Conservation (phyloP, 1,140 invertebrate species). For the Lordiphosa collinella region DNA sequence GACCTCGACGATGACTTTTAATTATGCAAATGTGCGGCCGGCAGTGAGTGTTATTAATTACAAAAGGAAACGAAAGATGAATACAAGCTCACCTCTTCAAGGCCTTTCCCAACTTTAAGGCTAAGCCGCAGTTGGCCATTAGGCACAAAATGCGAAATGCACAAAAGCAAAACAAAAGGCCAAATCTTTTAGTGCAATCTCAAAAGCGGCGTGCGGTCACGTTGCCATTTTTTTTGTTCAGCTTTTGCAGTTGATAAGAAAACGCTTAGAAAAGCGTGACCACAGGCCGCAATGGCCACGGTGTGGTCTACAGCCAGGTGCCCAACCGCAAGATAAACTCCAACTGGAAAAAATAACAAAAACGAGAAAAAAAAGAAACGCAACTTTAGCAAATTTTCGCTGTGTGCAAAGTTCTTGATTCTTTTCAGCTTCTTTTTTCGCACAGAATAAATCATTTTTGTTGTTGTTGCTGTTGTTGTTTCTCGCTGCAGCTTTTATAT, state of each 20-base stretch:
- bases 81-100: neutral
- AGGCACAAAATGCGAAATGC: conserved; percentile 35
- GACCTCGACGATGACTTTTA: conserved; percentile 43
- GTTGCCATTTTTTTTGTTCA: conserved; percentile 32
- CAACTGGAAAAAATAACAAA: conserved; percentile 12
- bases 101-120: conserved; percentile 18
- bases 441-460: conserved; percentile 22
- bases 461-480: conserved; percentile 15
- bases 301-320: conserved; percentile 34
- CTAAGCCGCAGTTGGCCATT: conserved; percentile 52
- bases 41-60: conserved; percentile 66
- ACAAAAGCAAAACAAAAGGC: conserved; percentile 11
- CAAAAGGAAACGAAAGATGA: conserved; percentile 14
- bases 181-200: conserved; percentile 70
- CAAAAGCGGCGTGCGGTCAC: conserved; percentile 65
- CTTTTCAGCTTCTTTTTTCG: conserved; percentile 11
- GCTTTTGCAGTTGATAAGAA: conserved; percentile 51
- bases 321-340: conserved; percentile 70
- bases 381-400: conserved; percentile 67
- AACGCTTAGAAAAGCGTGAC: conserved; percentile 76
- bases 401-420: conserved; percentile 42
- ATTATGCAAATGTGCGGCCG: conserved; percentile 71
- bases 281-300: conserved; percentile 26
- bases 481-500: conserved; percentile 17
- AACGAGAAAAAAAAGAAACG: conserved; percentile 43